Conservation (phyloP, 2,113 vertebrate genomes). For the Zootoca vivipara region DNA sequence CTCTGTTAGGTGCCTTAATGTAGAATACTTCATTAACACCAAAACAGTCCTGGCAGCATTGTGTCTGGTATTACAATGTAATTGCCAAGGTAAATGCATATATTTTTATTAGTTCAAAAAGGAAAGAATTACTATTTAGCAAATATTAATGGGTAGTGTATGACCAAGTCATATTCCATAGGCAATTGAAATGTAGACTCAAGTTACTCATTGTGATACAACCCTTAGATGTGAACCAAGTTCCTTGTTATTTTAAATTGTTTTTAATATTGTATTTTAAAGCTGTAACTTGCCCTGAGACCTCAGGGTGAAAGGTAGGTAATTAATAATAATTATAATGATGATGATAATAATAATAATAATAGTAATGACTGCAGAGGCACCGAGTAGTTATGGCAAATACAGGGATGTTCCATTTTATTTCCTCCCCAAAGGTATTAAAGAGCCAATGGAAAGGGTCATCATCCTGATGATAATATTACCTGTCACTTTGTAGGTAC, state of each 20-base stretch:
- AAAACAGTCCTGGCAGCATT: no score
- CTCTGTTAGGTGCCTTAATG: background rate
- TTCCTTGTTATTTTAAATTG: no score
- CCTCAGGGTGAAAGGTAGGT: no score
- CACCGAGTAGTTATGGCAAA: background rate
- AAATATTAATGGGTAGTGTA: no score
- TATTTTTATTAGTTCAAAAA: background rate
- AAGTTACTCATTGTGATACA: no score
- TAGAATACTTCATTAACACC: background rate
- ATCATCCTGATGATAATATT: background rate
- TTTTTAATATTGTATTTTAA: no score
- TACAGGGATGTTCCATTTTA: background rate
- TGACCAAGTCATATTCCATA: no score
- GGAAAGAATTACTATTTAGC: background rate
- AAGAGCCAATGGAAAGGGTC: background rate
- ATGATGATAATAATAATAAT: no score
- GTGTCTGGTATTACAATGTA: background rate
- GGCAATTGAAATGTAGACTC: no score
- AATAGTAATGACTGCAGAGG: background rate
- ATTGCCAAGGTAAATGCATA: background rate
- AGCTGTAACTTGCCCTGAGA: no score
- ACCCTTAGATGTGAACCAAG: background rate
- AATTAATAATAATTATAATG: no score
- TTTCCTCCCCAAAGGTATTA: background rate
- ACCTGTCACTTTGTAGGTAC: slow-evolving; percentile 77